Evolutionary conservation across 2,888 invertebrate genomes (phyloP).

Genomic region (Andrena marginata): DNA sequence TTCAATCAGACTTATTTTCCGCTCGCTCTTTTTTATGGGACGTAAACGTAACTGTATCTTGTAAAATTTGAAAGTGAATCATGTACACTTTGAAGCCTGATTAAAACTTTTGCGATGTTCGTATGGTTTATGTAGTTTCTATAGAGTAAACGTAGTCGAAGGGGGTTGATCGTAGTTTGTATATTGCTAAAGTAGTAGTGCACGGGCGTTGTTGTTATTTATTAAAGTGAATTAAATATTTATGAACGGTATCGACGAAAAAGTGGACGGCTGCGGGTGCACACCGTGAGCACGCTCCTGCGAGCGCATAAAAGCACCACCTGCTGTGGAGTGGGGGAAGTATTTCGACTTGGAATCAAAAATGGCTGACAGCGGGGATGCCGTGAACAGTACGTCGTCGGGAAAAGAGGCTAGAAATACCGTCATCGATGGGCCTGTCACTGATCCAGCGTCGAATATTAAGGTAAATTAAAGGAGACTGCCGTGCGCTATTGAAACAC

Average conservation of each 20-base stretch:
- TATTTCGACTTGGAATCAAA: conserved; percentile 72
- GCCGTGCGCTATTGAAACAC: not conserved
- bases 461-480: conserved; percentile 84
- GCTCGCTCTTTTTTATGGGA: not conserved
- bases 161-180: not conserved
- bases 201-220: not conserved
- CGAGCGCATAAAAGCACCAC: conserved; percentile 45
- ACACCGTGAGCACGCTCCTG: conserved; percentile 40
- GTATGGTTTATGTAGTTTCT: not conserved
- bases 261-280: not conserved
- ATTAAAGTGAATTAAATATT: conserved; percentile 46
- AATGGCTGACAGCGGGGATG: conserved; percentile 83
- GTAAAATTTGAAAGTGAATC: not conserved
- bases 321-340: conserved; percentile 39
- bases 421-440: conserved; percentile 91
- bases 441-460: conserved; percentile 90
- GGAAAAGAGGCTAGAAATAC: conserved; percentile 82
- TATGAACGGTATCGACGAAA: conserved; percentile 34
- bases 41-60: not conserved
- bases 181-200: not conserved
- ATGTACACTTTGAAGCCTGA: not conserved
- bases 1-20: not conserved
- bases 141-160: not conserved
- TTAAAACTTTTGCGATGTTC: not conserved
- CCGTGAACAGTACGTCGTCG: conserved; percentile 76